These are phyloP conservation scores for Ceyx margarethae DNA, from an alignment of 2,113 vertebrate species.

Conservation along the genomic window DNA sequence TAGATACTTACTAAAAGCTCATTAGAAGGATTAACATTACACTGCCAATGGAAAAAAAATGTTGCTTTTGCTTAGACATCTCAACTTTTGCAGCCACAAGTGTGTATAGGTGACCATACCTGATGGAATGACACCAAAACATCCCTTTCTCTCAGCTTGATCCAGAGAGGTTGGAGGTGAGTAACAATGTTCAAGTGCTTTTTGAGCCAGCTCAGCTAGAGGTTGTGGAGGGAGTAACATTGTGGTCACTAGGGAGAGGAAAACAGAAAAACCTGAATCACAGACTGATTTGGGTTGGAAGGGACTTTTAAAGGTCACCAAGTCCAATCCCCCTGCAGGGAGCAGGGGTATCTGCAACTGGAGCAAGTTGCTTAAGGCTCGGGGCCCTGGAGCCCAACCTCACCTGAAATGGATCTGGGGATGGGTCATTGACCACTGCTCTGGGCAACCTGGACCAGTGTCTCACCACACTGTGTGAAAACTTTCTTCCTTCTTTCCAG, in stretches of 20 bases:
- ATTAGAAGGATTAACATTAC: fast-evolving
- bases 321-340: neutral
- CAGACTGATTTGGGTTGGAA: neutral
- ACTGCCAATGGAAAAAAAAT: neutral
- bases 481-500: neutral
- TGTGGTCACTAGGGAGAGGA: neutral
- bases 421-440: neutral
- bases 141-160: neutral
- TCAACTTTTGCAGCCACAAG: neutral
- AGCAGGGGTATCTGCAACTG: neutral
- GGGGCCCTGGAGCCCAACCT: neutral
- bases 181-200: neutral
- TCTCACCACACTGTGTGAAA: neutral
- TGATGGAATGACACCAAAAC: neutral
- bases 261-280: neutral
- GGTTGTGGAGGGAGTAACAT: neutral
- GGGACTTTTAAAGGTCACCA: neutral
- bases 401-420: neutral
- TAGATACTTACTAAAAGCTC: neutral
- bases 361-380: neutral
- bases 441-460: neutral
- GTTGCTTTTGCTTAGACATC: fast-evolving
- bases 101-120: neutral
- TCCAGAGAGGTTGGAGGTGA: neutral
- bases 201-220: neutral